Evolutionary conservation across 2,113 vertebrate genomes (phyloP).

Genomic region (Anoura caudifer): DNA sequence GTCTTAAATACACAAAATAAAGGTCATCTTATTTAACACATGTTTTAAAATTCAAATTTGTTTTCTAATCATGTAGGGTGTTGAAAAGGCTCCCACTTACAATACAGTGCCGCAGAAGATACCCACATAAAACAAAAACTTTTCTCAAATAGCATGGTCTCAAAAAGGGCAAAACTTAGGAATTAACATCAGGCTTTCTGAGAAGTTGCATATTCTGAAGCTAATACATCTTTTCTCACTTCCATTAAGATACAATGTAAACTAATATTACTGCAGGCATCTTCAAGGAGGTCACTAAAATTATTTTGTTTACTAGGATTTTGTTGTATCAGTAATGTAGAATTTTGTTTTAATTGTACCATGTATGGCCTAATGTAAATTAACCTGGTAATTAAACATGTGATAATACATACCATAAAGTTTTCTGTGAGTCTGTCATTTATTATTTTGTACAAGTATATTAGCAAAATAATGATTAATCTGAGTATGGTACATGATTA

Average conservation of each 20-base stretch:
- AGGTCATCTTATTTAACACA: neutral
- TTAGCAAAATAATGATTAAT: slow-evolving; percentile 28
- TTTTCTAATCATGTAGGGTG: neutral
- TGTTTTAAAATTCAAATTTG: neutral
- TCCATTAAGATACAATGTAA: neutral
- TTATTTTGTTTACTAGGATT: neutral
- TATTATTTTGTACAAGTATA: slow-evolving; percentile 18
- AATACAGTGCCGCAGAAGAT: neutral
- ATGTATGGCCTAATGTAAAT: slow-evolving; percentile 18
- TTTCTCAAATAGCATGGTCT: neutral
- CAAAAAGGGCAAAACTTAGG: neutral
- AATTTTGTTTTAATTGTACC: slow-evolving; percentile 31
- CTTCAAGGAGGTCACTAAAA: neutral
- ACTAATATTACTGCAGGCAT: neutral
- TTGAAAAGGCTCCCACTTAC: neutral
- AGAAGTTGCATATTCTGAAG: neutral
- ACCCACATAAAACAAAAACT: neutral
- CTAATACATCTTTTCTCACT: neutral
- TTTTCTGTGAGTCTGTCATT: slow-evolving; percentile 13
- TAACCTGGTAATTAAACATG: slow-evolving; percentile 18
- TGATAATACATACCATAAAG: neutral
- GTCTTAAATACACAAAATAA: neutral
- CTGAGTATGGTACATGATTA: neutral
- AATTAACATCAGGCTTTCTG: neutral
- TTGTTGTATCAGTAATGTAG: neutral